phyloP scores from a whole-genome alignment of 2,113 vertebrate species.

The Empidonax traillii region DNA sequence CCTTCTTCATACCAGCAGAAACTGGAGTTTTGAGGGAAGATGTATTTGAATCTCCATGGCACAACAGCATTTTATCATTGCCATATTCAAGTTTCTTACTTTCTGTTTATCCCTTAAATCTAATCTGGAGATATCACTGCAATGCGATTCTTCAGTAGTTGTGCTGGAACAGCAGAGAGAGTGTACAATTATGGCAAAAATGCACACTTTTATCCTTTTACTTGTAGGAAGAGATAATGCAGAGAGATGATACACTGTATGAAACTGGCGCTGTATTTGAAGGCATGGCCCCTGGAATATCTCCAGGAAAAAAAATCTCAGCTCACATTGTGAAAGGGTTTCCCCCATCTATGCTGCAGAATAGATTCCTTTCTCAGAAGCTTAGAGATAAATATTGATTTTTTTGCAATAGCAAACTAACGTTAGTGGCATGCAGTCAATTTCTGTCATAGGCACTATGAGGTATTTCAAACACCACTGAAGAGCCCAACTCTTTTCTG shows the following conservation, averaged over 20 bases:
- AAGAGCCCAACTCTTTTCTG: neutral
- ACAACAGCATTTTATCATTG: neutral
- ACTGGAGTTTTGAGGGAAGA: neutral
- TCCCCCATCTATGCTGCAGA: neutral
- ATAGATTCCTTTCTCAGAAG: neutral
- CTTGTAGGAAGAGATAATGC: neutral
- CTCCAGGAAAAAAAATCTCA: constrained; percentile 16
- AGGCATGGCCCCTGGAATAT: neutral
- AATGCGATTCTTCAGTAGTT: neutral
- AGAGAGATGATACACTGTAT: neutral
- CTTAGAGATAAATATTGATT: neutral
- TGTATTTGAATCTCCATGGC: neutral
- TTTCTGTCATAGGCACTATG: neutral
- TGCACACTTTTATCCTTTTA: neutral
- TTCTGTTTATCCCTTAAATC: neutral
- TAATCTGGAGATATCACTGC: neutral
- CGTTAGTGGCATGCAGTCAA: neutral
- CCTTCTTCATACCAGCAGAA: neutral
- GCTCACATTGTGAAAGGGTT: neutral
- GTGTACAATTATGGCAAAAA: neutral
- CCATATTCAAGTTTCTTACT: neutral
- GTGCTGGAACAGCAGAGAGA: neutral
- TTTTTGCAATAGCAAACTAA: neutral
- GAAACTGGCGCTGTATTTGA: neutral
- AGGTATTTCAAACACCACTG: neutral